Base-by-base conservation (phyloP, 2,888 invertebrate species). In the Pherbina coryleti region DNA sequence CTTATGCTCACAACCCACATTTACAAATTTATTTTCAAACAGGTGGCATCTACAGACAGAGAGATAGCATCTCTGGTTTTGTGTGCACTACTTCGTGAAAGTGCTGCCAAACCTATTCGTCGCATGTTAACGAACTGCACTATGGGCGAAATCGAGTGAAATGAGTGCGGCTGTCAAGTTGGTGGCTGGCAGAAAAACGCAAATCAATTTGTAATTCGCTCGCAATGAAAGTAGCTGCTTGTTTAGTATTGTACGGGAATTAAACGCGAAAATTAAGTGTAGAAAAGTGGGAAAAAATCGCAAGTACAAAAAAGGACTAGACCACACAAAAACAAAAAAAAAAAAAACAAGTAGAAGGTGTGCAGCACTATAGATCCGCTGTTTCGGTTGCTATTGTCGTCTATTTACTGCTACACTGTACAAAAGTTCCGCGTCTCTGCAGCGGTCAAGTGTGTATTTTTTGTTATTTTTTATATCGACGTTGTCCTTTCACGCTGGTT, bases 151-250 rank as follows among this genome's bases (percentile, higher is more conserved):
- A 66, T 66, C n/a, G 9, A 66, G 9, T n/a, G 1, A 66, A 37
- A n/a, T 31, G n/a, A 66, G n/a, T 37, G 34, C 17, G 64, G 31
- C 34, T 66, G 64, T 66, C 64, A 66, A 66, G n/a, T 66, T 28
- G n/a, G 17, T 66, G 31, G 34, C 25, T 53, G 28, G 31, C 71
- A 25, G 44, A 72, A 49, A 28, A 74, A 74, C 17, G 70, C 22
- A 60, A 62, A 73, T 62, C 73, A 73, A 73, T 73, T 60, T 73
- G 62, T 25, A 73, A 73, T 73, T 60, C 44, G 73, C 49, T 62
- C 37, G 60, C 49, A 62, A 55, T 7, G 57, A 72, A 57, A 57
- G 57, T 37, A 31, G 72, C 31, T 22, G 72, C 19, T 49, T 49
- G 3, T 44, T 44, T 69, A 19, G 28, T 67, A 9, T 44, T 67